Evolutionary conservation across 2,113 vertebrate species (phyloP), one percentile per base, ranked within the genome.

Genomic region (Takifugu bimaculatus): DNA sequence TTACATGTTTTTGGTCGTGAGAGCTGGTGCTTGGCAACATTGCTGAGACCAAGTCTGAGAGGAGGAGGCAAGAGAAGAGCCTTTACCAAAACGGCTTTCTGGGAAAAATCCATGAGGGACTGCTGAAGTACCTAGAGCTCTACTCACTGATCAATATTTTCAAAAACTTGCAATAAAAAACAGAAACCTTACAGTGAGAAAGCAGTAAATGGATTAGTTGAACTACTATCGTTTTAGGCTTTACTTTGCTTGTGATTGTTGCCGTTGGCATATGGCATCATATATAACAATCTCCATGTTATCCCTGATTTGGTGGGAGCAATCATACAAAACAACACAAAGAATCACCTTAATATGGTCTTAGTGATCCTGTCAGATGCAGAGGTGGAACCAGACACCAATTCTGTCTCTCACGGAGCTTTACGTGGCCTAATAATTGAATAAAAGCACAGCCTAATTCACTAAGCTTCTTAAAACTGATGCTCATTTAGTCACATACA

Each of bases 401-500:
- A 73, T 32, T 51, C 42, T 39, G 52, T 63, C 43, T 86, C 82
- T 61, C 85, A 86, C 80, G 73, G 73, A 47, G 80, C 68, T 86
- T 74, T 71, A 53, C 53, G 9, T 6, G 57, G n/a, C 63, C 50
- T 12, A 64, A 44, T 79, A 78, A 83, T 60, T 66, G 29, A 71
- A 72, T 78, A 67, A 85, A 80, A 28, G 65, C 70, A 65, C 74
- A 85, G 74, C 74, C 80, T 77, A 82, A 83, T 78, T 79, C 64
- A 43, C 39, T 77, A 84, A 88, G 75, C 79, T 57, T 60, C 80
- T 86, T 78, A 81, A 58, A 77, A 52, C 29, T 48, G 65, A 44
- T 54, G 11, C 20, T 71, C 64, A 64, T 54, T 28, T 25, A 29
- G 47, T 15, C 50, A 20, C 29, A 6, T 29, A 64, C 62, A 71